These are phyloP conservation scores for Balaenoptera acutorostrata DNA, from an alignment of 2,113 vertebrate species.

Conservation along the genomic window DNA sequence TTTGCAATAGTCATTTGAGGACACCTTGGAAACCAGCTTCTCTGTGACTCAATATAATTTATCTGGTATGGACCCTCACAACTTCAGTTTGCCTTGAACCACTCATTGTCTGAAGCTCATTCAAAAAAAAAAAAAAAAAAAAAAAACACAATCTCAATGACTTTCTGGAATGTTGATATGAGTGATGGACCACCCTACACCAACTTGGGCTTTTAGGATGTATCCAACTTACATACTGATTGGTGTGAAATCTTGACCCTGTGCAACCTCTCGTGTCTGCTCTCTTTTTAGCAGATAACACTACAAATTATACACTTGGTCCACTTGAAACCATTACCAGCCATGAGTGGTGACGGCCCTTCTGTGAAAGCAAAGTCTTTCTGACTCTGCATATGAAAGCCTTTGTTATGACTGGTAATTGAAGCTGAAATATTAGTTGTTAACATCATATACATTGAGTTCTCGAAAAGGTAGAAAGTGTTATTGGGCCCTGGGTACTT, in stretches of 20 bases:
- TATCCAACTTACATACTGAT: background rate
- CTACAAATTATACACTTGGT: background rate
- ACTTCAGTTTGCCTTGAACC: background rate
- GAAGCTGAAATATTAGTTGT: background rate
- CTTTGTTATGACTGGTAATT: background rate
- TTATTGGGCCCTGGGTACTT: background rate
- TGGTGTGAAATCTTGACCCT: background rate
- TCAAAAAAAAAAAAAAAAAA: background rate
- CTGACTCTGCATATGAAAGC: background rate
- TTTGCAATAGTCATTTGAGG: background rate
- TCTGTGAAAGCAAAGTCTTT: background rate
- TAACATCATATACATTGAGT: background rate
- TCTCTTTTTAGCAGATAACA: background rate
- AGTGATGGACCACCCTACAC: background rate
- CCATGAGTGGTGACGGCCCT: background rate
- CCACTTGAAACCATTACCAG: background rate
- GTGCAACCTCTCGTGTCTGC: background rate
- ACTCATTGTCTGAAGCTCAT: background rate
- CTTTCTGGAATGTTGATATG: background rate
- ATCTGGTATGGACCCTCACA: background rate
- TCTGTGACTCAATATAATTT: background rate
- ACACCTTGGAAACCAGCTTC: background rate
- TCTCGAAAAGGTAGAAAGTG: background rate
- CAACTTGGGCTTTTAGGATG: background rate
- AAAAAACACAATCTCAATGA: background rate